phyloP scores from a whole-genome alignment of 1,140 invertebrate species.

The Saccostrea echinata region DNA sequence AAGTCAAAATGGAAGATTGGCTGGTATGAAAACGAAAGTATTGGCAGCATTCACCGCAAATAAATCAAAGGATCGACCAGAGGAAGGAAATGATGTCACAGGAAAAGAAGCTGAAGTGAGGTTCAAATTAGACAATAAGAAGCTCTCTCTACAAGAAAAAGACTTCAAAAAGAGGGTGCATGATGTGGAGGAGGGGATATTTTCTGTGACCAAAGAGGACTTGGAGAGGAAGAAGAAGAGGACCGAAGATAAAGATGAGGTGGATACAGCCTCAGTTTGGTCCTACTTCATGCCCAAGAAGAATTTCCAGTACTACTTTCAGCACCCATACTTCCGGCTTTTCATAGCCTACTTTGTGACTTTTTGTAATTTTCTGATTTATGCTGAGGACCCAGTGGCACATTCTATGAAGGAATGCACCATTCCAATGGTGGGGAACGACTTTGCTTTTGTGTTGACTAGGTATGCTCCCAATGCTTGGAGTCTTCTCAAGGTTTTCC shows the following conservation, averaged over 20 bases:
- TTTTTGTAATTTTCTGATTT: slow-evolving; percentile 83
- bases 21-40: background rate
- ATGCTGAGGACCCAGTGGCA: slow-evolving; percentile 84
- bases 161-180: background rate
- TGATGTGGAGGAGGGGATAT: background rate
- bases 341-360: slow-evolving; percentile 82
- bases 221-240: background rate
- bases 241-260: slow-evolving; percentile 62
- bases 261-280: slow-evolving; percentile 72
- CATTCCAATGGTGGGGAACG: slow-evolving; percentile 83
- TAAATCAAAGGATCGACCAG: background rate
- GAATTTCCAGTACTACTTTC: slow-evolving; percentile 82
- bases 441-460: slow-evolving; percentile 82
- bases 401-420: slow-evolving; percentile 82
- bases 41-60: background rate
- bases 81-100: background rate
- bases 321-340: slow-evolving; percentile 82
- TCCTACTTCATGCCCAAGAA: slow-evolving; percentile 80
- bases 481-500: slow-evolving; percentile 81
- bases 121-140: background rate
- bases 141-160: background rate
- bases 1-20: background rate
- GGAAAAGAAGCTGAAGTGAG: background rate
- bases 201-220: background rate
- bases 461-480: slow-evolving; percentile 82